Percentiles rank a stretch among this genome's conserved stretches.
These are phyloP conservation scores for Heliconius himera DNA, from an alignment of 1,140 invertebrate genomes.

Conservation along the genomic window DNA sequence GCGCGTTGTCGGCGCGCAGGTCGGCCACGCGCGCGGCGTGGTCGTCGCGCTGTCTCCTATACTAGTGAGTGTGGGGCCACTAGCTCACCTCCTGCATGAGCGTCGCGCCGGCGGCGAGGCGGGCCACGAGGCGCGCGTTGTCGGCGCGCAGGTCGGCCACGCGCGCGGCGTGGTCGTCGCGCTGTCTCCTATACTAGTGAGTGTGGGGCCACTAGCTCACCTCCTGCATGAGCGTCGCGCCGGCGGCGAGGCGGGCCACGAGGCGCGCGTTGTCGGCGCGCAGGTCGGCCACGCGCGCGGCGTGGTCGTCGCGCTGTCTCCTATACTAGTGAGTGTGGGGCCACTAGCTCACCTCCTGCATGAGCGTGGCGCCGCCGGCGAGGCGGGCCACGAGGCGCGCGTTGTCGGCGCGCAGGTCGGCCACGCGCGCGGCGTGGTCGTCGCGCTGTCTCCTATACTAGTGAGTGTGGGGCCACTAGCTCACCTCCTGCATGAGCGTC, in stretches of 20 bases:
- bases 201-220: constrained; percentile 33
- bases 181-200: constrained; percentile 59
- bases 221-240: constrained; percentile 76
- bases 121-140: constrained; percentile 84
- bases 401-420: constrained; percentile 83
- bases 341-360: constrained; percentile 52
- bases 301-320: constrained; percentile 87
- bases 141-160: constrained; percentile 84
- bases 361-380: constrained; percentile 79
- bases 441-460: constrained; percentile 82
- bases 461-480: background rate
- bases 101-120: constrained; percentile 81
- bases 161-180: constrained; percentile 87
- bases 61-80: background rate
- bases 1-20: constrained; percentile 84
- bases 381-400: constrained; percentile 84
- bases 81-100: constrained; percentile 65
- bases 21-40: constrained; percentile 84
- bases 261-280: constrained; percentile 84
- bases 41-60: constrained; percentile 85
- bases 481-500: constrained; percentile 70
- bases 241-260: constrained; percentile 83
- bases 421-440: constrained; percentile 86
- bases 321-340: too few species aligned
- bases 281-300: constrained; percentile 83